These are phyloP conservation scores for Menidia menidia DNA, from an alignment of 2,797 vertebrate species.

Conservation along the genomic window DNA sequence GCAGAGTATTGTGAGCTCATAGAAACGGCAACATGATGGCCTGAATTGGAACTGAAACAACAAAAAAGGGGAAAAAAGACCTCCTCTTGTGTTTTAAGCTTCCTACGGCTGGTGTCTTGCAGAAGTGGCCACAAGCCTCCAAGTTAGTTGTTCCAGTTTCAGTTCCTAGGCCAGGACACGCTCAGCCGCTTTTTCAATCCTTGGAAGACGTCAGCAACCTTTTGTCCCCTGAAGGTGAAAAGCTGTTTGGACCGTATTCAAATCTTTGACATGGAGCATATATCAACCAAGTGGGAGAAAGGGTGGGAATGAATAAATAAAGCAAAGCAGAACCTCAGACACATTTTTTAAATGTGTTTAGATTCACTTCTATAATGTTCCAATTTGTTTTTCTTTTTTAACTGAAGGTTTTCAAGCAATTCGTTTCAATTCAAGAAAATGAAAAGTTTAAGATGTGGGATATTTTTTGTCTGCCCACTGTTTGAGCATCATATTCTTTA, in stretches of 20 bases:
- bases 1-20: too few species aligned
- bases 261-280: not conserved
- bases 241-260: too few species aligned
- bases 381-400: too few species aligned
- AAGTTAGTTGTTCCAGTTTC: constrained; percentile 56
- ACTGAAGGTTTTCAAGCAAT: too few species aligned
- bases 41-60: not conserved
- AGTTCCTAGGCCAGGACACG: constrained; percentile 21
- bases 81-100: constrained; percentile 27
- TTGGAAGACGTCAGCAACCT: constrained; percentile 22
- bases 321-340: too few species aligned
- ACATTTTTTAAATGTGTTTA: too few species aligned
- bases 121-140: constrained; percentile 14
- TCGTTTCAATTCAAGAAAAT: too few species aligned
- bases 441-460: not conserved
- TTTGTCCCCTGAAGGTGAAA: constrained; percentile 3
- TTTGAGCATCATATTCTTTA: not conserved
- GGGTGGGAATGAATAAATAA: too few species aligned
- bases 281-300: too few species aligned
- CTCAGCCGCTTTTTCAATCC: constrained; percentile 16
- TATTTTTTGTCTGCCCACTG: not conserved
- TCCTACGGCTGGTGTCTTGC: constrained; percentile 35
- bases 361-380: too few species aligned
- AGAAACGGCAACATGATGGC: too few species aligned
- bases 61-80: not conserved